A percentile compares a stretch with the other conserved stretches of the same genome.
These are phyloP conservation scores for Vulpes vulpes DNA, from an alignment of 2,113 vertebrate species.

Conservation along the genomic window DNA sequence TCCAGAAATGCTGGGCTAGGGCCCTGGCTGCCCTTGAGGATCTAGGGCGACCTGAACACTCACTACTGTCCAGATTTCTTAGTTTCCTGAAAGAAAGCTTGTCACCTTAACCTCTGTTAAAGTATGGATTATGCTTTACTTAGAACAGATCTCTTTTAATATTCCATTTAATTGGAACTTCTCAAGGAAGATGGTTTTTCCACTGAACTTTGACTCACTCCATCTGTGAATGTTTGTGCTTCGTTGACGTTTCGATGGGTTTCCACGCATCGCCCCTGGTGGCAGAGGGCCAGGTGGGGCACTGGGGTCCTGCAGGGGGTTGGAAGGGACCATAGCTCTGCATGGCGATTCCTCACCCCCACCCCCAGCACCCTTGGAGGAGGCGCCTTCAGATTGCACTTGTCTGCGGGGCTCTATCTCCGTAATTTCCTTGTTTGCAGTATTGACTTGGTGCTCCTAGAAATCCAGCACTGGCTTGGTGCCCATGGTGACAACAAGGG, in stretches of 20 bases:
- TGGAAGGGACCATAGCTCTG: neutral
- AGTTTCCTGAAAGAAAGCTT: neutral
- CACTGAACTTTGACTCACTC: neutral
- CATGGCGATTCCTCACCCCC: accelerated
- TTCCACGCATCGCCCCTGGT: accelerated
- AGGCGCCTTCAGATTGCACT: accelerated
- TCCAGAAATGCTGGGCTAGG: neutral
- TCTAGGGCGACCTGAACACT: neutral
- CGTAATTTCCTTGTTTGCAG: neutral
- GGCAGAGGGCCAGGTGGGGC: neutral
- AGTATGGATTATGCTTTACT: neutral
- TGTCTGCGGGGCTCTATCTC: too few species aligned
- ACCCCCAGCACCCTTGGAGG: accelerated
- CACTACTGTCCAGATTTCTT: neutral
- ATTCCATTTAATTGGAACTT: neutral
- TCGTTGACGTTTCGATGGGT: accelerated
- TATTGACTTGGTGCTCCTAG: neutral
- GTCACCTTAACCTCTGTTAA: neutral
- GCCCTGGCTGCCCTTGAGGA: neutral
- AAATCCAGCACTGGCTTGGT: neutral
- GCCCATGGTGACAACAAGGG: neutral
- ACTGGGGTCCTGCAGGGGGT: accelerated
- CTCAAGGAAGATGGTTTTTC: neutral
- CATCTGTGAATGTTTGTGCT: neutral
- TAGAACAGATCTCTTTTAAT: neutral